Evolutionary conservation across 2,888 invertebrate genomes (phyloP).

Genomic region (Ophion ellenae): DNA sequence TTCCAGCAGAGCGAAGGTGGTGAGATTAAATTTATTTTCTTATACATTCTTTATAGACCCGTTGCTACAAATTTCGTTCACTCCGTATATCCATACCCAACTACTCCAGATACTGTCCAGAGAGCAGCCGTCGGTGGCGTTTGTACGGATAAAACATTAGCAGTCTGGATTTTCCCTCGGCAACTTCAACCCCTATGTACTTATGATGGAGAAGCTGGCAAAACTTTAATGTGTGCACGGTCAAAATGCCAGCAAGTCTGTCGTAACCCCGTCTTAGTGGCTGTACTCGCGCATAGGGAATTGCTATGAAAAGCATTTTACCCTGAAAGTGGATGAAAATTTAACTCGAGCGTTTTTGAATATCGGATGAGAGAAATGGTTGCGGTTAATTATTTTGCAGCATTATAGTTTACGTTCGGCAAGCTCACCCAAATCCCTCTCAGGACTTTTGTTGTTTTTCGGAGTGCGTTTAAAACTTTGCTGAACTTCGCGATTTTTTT

Average conservation of each 20-base stretch:
- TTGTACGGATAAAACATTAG: slow-evolving; percentile 11
- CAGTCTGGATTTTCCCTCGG: not conserved
- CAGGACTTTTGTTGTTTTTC: not conserved
- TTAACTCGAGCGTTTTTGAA: not conserved
- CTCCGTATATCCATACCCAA: not conserved
- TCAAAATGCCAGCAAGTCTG: not conserved
- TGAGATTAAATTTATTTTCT: slow-evolving; percentile 32
- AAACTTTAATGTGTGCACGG: not conserved
- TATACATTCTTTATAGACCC: not conserved
- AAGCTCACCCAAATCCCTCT: not conserved
- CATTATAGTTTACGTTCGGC: not conserved
- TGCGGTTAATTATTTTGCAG: not conserved
- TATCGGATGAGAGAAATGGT: not conserved
- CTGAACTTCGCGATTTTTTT: too few relatives aligned
- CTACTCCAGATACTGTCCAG: slow-evolving; percentile 7
- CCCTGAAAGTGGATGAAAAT: not conserved
- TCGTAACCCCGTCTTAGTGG: not conserved
- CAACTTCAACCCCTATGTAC: not conserved
- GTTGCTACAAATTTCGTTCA: slow-evolving; percentile 4
- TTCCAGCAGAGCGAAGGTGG: not conserved
- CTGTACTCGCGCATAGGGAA: not conserved
- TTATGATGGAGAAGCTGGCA: not conserved
- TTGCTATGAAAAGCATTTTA: not conserved
- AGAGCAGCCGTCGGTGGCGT: slow-evolving; percentile 2
- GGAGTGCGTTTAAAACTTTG: not conserved